Evolutionary conservation across 2,113 vertebrate species (phyloP).

Genomic region (Ibidorhyncha struthersii): DNA sequence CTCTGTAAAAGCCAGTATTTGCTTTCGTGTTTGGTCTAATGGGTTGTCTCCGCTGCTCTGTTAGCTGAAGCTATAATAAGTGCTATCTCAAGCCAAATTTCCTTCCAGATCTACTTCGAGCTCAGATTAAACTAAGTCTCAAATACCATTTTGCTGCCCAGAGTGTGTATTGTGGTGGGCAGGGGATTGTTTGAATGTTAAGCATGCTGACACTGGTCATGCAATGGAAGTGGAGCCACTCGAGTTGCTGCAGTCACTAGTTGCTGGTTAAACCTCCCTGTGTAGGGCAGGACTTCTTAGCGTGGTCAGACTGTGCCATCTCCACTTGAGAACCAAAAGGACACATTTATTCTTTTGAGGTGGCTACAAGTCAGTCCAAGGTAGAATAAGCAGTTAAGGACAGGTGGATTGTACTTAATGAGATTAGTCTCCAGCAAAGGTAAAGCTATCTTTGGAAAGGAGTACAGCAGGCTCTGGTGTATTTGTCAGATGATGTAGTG

Average conservation of each 20-base stretch:
- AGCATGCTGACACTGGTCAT: fast-evolving
- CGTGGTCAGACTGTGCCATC: background rate
- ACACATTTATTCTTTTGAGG: background rate
- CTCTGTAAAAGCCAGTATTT: background rate
- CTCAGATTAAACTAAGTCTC: background rate
- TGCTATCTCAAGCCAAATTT: background rate
- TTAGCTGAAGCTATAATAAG: background rate
- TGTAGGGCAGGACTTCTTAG: background rate
- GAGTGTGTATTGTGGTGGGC: background rate
- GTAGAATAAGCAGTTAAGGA: background rate
- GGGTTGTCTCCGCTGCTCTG: background rate
- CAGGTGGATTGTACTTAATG: background rate
- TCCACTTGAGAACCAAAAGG: background rate
- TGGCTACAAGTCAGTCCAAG: background rate
- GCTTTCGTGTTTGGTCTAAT: background rate
- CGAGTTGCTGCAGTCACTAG: fast-evolving
- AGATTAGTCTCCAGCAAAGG: background rate
- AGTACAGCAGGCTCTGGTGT: background rate
- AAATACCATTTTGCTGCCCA: background rate
- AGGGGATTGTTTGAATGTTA: background rate
- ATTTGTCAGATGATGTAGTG: background rate
- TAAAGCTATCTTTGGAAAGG: background rate
- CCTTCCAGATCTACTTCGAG: background rate
- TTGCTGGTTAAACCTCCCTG: background rate
- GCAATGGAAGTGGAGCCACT: background rate